Base-by-base conservation (phyloP, 35 echinoderm and acorn worm genomes). In the Amphiura filiformis region DNA sequence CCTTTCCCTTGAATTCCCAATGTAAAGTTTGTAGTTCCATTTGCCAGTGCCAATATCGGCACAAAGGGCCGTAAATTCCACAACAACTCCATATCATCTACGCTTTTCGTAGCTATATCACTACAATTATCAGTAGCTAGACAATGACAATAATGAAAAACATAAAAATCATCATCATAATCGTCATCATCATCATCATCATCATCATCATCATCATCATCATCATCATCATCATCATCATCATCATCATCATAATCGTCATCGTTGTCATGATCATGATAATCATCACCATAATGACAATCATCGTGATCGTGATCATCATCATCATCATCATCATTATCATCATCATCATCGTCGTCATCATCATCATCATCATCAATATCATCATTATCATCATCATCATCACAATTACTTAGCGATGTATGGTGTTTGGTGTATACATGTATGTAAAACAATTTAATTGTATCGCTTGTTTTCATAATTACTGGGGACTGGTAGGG, bases 241-340 rank as follows among this genome's bases (percentile, higher is more conserved):
- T n/a, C n/a, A n/a, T n/a, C n/a, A n/a, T n/a, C n/a, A n/a, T n/a
- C n/a, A n/a, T n/a, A n/a, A n/a, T n/a, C n/a, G n/a, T n/a, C n/a
- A n/a, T n/a, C n/a, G n/a, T n/a, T n/a, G n/a, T n/a, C n/a, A n/a
- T n/a, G n/a, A n/a, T n/a, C n/a, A n/a, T n/a, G 13, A 61, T 61
- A 13, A 61, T 61, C 56, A 61, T 61, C 56, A 61, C n/a, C 56
- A 76, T 76, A 12, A 76, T 23, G 5, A 76, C 14, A 12, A 76
- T 76, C n/a, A 76, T 76, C n/a, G 35, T 76, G 4, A 76, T 7
- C 26, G 5, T 76, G 28, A 76, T 61, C 56, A n/a, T 61, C 56
- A n/a, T 61, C 56, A 61, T 61, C 56, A 61, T 61, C 56, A 61
- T 61, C 56, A 61, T 61, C 56, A 61, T 61, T n/a, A 61, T 61